Conservation (phyloP, 2,113 vertebrate genomes). For the Aegypius monachus region DNA sequence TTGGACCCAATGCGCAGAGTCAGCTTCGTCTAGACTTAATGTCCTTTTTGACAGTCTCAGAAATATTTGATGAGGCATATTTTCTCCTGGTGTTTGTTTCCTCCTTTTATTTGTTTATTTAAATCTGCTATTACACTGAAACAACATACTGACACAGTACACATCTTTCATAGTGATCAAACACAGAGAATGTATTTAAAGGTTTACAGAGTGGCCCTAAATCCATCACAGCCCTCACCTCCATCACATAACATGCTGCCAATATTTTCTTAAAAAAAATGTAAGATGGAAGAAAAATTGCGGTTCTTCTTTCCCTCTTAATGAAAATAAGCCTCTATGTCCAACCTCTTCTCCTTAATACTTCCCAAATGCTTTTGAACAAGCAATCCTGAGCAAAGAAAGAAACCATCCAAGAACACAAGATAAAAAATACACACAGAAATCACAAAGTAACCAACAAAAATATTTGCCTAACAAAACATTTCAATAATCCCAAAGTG, state of each 20-base stretch:
- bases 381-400: not conserved
- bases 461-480: not conserved
- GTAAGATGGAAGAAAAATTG: not conserved
- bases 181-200: not conserved
- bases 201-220: not conserved
- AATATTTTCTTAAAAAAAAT: not conserved
- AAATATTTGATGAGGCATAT: not conserved
- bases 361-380: not conserved
- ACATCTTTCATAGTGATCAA: not conserved
- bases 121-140: not conserved
- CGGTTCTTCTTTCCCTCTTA: not conserved
- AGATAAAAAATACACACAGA: not conserved
- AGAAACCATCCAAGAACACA: not conserved
- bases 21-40: not conserved
- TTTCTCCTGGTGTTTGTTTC: not conserved
- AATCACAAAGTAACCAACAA: not conserved
- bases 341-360: not conserved
- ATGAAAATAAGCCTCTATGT: not conserved
- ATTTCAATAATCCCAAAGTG: not conserved
- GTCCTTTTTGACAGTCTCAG: not conserved
- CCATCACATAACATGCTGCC: not conserved
- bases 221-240: not conserved
- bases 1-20: not conserved
- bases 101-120: not conserved
- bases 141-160: not conserved